Evolutionary conservation across 2,797 vertebrate genomes (phyloP).

Genomic region (Neopelma chrysocephalum): DNA sequence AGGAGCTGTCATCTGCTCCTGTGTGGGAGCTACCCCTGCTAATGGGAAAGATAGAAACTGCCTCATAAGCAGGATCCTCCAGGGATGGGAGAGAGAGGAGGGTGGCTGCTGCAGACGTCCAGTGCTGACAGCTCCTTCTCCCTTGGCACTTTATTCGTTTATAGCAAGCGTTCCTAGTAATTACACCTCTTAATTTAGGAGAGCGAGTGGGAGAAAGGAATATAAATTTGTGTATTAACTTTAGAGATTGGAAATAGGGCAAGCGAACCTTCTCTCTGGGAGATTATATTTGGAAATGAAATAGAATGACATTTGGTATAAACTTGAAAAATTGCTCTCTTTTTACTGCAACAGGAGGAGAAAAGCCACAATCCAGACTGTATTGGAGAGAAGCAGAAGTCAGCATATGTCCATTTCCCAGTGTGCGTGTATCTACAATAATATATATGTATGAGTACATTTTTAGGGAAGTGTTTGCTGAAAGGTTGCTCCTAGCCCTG

Average conservation of each 20-base stretch:
- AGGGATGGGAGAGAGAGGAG: not conserved
- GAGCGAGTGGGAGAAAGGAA: constrained; percentile 73
- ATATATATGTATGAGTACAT: not conserved
- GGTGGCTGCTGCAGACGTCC: constrained; percentile 18
- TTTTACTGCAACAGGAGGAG: constrained; percentile 55
- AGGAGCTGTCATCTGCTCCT: not conserved
- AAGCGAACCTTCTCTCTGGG: constrained; percentile 58
- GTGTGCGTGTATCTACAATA: not conserved
- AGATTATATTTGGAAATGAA: constrained; percentile 74
- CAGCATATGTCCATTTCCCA: constrained; percentile 45
- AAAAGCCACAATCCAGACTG: constrained; percentile 21
- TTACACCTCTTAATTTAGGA: constrained; percentile 76
- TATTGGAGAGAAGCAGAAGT: constrained; percentile 54
- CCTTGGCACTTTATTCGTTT: constrained; percentile 42
- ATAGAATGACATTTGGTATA: constrained; percentile 68
- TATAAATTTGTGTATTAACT: constrained; percentile 75
- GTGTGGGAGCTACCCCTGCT: constrained; percentile 14
- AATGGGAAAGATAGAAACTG: constrained; percentile 54
- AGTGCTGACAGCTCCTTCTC: constrained; percentile 55
- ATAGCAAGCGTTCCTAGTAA: constrained; percentile 66
- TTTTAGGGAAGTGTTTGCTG: not conserved
- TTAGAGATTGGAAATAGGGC: constrained; percentile 70
- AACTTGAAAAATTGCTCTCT: constrained; percentile 74
- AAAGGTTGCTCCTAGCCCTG: constrained; percentile 29
- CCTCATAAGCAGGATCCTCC: constrained; percentile 50